Percentiles rank a stretch among this genome's conserved stretches.
Evolutionary conservation across 1,140 invertebrate species (phyloP).

Genomic region (Ridgeia piscesae): DNA sequence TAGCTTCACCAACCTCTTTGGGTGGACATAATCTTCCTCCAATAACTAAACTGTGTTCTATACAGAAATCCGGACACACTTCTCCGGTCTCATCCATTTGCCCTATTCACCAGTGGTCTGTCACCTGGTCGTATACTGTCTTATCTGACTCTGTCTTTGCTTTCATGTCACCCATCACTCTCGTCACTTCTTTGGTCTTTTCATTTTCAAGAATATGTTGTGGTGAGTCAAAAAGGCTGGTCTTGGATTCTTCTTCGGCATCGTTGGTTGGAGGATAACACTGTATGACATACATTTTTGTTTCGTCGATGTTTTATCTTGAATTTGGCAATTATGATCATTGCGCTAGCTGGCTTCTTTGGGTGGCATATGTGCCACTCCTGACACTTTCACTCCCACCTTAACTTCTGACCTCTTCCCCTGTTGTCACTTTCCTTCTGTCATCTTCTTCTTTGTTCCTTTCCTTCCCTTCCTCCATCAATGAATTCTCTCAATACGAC

Average conservation of each 20-base stretch:
- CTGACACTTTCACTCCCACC: too few species aligned
- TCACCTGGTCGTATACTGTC: not conserved
- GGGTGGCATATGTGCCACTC: too few species aligned
- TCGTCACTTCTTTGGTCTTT: not conserved
- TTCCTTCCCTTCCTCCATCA: too few species aligned
- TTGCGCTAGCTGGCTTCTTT: not conserved
- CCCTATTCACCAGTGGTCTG: not conserved
- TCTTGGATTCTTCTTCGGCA: not conserved
- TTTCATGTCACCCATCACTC: not conserved
- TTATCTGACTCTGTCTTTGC: not conserved
- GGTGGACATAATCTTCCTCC: not conserved
- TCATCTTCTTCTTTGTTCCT: too few species aligned
- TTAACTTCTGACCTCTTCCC: too few species aligned
- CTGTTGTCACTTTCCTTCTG: too few species aligned
- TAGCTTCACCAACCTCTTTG: not conserved
- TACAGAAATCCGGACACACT: not conserved
- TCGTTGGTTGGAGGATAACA: conserved; percentile 7
- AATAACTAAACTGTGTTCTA: not conserved
- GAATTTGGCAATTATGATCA: not conserved
- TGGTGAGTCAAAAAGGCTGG: not conserved
- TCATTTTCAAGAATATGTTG: not conserved
- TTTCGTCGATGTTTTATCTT: not conserved
- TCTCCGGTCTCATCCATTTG: not conserved
- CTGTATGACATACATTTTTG: not conserved
- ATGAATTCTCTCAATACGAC: too few species aligned